A percentile compares a stretch with the other conserved stretches of the same genome.
phyloP scores from a whole-genome alignment of 2,113 vertebrate species.

The Athene noctua region DNA sequence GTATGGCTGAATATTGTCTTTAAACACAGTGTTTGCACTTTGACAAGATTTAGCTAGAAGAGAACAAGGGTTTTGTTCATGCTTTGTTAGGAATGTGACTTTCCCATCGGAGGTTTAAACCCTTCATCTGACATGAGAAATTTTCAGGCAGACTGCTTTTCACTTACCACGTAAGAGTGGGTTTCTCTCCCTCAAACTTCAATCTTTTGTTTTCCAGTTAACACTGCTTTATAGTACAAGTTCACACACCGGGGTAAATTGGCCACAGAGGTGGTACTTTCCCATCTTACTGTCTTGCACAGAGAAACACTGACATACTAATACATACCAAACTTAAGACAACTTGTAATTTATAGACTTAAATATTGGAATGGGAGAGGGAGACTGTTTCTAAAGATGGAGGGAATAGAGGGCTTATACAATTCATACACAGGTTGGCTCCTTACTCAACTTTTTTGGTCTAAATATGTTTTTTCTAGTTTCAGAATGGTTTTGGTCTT shows the following conservation, averaged over 20 bases:
- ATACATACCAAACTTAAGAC: constrained; percentile 65
- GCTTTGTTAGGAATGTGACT: constrained; percentile 63
- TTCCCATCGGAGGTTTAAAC: constrained; percentile 55
- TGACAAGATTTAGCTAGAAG: constrained; percentile 66
- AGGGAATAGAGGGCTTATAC: constrained; percentile 48
- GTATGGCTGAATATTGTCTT: constrained; percentile 73
- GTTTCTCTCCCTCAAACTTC: constrained; percentile 29
- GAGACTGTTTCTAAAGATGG: constrained; percentile 53
- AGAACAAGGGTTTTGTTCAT: constrained; percentile 72
- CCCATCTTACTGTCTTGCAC: constrained; percentile 62
- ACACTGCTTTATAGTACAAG: constrained; percentile 58
- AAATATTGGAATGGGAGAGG: constrained; percentile 59
- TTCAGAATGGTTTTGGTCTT: constrained; percentile 70
- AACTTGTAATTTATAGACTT: constrained; percentile 67
- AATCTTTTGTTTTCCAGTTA: constrained; percentile 45
- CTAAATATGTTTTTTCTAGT: constrained; percentile 40
- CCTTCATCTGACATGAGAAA: constrained; percentile 4
- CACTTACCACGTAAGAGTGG: constrained; percentile 22
- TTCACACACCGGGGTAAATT: constrained; percentile 25
- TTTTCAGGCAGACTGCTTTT: constrained; percentile 63
- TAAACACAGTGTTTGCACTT: constrained; percentile 73
- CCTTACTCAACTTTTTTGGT: constrained; percentile 62
- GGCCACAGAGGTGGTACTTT: constrained; percentile 39
- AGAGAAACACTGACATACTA: constrained; percentile 73
- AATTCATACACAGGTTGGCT: constrained; percentile 62